Evolutionary conservation across 2,797 vertebrate genomes (phyloP).

Genomic region (Selene dorsalis): DNA sequence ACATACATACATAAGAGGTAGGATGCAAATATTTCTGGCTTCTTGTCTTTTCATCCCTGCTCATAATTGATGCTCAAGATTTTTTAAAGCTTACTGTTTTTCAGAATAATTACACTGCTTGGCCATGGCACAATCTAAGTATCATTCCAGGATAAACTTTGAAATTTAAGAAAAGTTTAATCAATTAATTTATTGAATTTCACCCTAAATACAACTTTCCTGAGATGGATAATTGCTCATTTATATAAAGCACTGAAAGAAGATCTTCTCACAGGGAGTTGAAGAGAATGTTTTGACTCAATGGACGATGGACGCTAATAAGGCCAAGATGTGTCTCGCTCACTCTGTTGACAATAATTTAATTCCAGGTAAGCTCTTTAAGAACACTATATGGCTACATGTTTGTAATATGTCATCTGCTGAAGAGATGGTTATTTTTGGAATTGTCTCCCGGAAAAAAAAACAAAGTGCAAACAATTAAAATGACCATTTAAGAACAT

Average conservation of each 20-base stretch:
- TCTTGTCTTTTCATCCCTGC: background rate
- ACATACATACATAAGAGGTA: too few species aligned
- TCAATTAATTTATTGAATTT: too few species aligned
- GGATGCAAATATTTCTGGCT: background rate
- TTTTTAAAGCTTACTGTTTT: background rate
- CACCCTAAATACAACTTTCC: background rate
- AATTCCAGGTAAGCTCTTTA: conserved; percentile 80
- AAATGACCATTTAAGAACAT: background rate
- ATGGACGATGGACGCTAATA: conserved; percentile 85
- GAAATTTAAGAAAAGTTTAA: background rate
- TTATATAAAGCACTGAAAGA: background rate
- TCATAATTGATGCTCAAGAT: background rate
- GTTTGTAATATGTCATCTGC: background rate
- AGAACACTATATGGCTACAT: background rate
- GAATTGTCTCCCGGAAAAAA: background rate
- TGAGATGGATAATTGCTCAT: background rate
- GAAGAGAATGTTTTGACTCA: conserved; percentile 86
- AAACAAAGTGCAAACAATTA: background rate
- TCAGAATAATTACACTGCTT: background rate
- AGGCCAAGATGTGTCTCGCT: conserved; percentile 78
- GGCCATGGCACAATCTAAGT: background rate
- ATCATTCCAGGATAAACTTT: background rate
- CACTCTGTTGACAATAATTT: conserved; percentile 84
- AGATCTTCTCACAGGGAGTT: conserved; percentile 81
- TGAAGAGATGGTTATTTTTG: background rate